Percentiles rank a stretch among this genome's conserved stretches.
Evolutionary conservation across 23 tunicate species (phyloP).

Genomic region (Phallusia fumigata): DNA sequence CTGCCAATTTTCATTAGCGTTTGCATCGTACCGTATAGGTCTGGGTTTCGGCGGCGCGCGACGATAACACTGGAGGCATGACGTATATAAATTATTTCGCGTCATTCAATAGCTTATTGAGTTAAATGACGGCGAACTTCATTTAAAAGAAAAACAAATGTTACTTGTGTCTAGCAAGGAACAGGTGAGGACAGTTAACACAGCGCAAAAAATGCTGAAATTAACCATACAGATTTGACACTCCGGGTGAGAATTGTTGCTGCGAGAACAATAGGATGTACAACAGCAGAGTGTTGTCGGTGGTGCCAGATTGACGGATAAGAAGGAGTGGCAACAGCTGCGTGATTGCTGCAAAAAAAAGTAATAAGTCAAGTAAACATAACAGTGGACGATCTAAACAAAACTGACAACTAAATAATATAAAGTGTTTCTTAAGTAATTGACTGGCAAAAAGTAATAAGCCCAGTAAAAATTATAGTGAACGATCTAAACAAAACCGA

Average conservation of each 20-base stretch:
- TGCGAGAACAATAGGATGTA: neutral
- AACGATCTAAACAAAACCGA: neutral
- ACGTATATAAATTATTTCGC: conserved; percentile 2
- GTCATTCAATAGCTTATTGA: neutral
- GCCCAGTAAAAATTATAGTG: neutral
- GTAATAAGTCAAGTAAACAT: neutral
- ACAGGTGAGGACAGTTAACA: neutral
- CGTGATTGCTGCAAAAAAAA: neutral
- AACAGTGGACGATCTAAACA: neutral
- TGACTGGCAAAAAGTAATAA: neutral
- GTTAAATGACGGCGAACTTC: neutral
- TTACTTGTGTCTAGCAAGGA: conserved; percentile 7
- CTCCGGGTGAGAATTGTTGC: neutral
- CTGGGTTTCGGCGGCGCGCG: conserved; percentile 12
- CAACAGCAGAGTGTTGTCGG: conserved; percentile 22
- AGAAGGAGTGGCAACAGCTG: neutral
- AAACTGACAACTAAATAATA: neutral
- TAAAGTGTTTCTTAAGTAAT: neutral
- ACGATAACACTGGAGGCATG: neutral
- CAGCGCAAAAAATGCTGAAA: neutral
- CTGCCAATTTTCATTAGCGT: neutral
- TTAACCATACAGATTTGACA: neutral
- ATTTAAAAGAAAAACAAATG: neutral
- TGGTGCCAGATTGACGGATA: conserved; percentile 3
- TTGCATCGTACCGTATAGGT: conserved; percentile 6